Base-by-base conservation (phyloP, 2,888 invertebrate species). In the Steinernema carpocapsae region DNA sequence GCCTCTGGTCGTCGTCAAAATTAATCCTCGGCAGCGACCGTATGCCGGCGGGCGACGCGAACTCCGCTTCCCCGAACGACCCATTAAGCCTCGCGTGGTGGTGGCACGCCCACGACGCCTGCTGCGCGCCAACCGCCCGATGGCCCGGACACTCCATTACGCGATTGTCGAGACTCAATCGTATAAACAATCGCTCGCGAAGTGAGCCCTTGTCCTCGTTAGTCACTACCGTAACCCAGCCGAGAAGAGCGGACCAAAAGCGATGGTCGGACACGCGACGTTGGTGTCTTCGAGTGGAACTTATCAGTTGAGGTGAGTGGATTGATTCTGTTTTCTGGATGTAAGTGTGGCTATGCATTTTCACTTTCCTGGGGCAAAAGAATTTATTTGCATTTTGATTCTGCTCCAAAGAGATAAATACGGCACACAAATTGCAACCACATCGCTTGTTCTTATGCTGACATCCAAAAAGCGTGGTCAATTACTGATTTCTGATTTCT, bases 101-200 rank as follows among this genome's bases (percentile, higher is more conserved):
- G 56, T 19, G 56, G 26, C 26, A 22, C 56, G 56, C 56, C 56
- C 56, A 22, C 56, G 56, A 56, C 56, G 56, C 56, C 56, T 56
- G 56, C n/a, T 43, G 24, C 56, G 56, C 56, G 56, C 56, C 56
- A 56, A 56, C 56, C 56, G 56, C 22, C 56, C 24, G 56, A 56
- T 56, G 56, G 56, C 56, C 56, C 56, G 56, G 56, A 17, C 56
- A 56, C 56, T 56, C 56, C 56, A 56, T 56, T 56, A 56, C 56
- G 56, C 56, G 56, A 56, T 56, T 26, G 56, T 56, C 56, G 56
- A 56, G 56, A 56, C 56, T 56, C 56, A 56, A 56, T 56, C 56
- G 56, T 56, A 56, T 56, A 56, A 56, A 56, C 56, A 56, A 56
- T 56, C 56, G 56, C 56, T 14, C 14, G 24, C 24, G 26, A 56